Percentiles rank a stretch among this genome's conserved stretches.
Conservation (phyloP, 2,797 vertebrate genomes). For the Netta rufina region DNA sequence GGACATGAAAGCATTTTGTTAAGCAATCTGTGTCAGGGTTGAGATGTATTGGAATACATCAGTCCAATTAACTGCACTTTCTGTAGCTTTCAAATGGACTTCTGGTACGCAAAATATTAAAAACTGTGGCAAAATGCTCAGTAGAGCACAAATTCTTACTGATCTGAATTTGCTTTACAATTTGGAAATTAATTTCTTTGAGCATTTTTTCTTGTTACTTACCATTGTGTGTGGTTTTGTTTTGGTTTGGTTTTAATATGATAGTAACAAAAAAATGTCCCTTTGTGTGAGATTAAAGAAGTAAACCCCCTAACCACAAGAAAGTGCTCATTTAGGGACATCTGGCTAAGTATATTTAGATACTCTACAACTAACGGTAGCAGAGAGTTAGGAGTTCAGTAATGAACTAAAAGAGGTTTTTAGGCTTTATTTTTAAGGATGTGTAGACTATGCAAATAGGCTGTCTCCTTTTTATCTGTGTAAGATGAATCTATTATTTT, state of each 20-base stretch:
- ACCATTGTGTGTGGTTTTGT: no score
- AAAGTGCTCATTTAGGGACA: rapidly evolving
- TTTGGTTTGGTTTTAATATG: no score
- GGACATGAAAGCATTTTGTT: background rate
- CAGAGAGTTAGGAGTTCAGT: background rate
- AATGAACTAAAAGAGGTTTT: background rate
- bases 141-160: background rate
- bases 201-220: background rate
- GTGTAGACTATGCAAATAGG: no score
- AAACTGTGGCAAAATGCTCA: background rate
- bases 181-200: background rate
- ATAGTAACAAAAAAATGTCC: background rate
- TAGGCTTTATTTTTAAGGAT: background rate
- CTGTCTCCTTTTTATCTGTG: background rate
- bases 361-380: background rate
- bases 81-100: no score
- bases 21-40: background rate
- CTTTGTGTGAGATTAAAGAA: background rate
- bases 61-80: background rate
- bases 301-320: background rate
- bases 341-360: rapidly evolving
- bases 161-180: background rate
- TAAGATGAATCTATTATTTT: background rate
- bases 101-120: background rate
- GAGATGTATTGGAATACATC: background rate